Base-by-base conservation (phyloP, 1,140 invertebrate genomes). In the Leptinotarsa lineolata region DNA sequence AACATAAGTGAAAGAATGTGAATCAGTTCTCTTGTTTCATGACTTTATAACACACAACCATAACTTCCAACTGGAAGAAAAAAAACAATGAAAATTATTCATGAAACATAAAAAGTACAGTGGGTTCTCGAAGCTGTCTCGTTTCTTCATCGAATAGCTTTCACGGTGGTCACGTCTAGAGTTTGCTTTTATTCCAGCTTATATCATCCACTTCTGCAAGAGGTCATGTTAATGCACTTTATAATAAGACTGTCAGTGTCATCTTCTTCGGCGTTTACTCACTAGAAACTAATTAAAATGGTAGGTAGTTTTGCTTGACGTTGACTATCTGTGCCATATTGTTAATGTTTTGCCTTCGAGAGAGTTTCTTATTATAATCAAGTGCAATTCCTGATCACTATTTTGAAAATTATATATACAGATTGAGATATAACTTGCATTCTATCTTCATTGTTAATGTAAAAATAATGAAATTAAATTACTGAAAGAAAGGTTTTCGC, bases 61-160 rank as follows among this genome's bases (percentile, higher is more conserved):
- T 30, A 63, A 63, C 61, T n/a, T 63, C 20, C 16, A 20, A 8
- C 61, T 5, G 16, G 24, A 2, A 63, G 24, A 12, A 63, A 63
- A 63, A 63, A 16, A 15, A 63, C 3, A 63, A 63, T n/a, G 20
- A 48, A 54, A 48, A 68, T 0, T 39, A 68, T 45, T 68, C 54
- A 68, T 54, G 67, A 21, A 48, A 68, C 65, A 54, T 45, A 60
- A 66, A 66, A 66, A 48, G 63, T 66, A 72, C 58, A 70, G 61
- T 71, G 54, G 69, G 58, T 59, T 45, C 61, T 71, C 8, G 58
- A 71, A 63, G 58, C 30, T 71, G 69, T 71, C 69, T 45, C 30
- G 69, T 60, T 68, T 44, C 58, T 72, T 70, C 72, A 75, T 75
- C 72, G 69, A 75, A 75, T 75, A 72, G 70, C 46, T 72, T 75